phyloP scores from a whole-genome alignment of 2,113 vertebrate species.

The Fukomys damarensis region DNA sequence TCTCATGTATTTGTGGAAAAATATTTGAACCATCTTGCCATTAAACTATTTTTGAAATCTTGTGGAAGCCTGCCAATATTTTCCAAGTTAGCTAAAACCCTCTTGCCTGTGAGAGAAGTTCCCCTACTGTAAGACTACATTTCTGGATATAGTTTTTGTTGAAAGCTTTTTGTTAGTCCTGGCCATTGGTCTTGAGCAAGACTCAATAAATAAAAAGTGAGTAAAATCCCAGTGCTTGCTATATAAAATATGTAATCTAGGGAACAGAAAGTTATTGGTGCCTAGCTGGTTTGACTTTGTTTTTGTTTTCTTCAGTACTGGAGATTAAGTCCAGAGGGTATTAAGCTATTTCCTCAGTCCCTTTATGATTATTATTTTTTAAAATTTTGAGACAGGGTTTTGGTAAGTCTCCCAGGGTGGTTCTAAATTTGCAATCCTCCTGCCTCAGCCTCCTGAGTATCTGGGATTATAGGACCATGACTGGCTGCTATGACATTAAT shows the following conservation, averaged over 20 bases:
- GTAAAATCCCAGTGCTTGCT: background rate
- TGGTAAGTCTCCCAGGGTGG: background rate
- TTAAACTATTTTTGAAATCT: constrained; percentile 66
- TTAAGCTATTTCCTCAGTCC: background rate
- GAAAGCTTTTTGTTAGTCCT: constrained; percentile 1
- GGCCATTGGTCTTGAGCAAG: constrained; percentile 24
- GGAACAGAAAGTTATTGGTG: background rate
- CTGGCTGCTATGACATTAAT: background rate
- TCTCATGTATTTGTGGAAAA: constrained; percentile 65
- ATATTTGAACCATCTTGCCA: constrained; percentile 66
- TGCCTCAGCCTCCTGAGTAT: background rate
- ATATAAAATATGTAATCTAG: background rate
- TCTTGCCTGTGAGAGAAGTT: background rate
- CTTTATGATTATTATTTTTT: background rate
- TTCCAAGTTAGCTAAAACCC: background rate
- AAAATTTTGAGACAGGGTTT: background rate
- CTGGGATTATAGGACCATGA: background rate
- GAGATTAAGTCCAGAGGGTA: background rate
- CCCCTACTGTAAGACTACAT: background rate
- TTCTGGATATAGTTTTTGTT: constrained; percentile 11
- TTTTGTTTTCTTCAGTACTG: background rate
- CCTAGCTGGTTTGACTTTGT: background rate
- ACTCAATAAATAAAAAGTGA: background rate
- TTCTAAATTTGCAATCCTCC: background rate
- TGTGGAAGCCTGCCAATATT: constrained; percentile 51